phyloP scores from a whole-genome alignment of 2,888 invertebrate species.

The Auanema sp. region DNA sequence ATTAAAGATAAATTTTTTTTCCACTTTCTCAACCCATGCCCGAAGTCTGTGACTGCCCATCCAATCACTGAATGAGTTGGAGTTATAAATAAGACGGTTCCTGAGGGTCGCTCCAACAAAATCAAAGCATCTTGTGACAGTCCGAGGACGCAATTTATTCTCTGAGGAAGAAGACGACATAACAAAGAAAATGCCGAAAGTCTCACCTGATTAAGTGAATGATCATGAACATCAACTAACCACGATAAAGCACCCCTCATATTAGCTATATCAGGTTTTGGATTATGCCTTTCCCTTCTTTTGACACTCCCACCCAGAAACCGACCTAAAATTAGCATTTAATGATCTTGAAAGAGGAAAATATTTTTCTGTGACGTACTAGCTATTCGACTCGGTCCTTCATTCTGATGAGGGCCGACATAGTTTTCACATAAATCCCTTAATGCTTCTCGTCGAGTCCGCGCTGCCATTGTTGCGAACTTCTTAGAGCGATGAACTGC shows the following conservation, averaged over 20 bases:
- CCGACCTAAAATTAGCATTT: constrained; percentile 26
- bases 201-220: constrained; percentile 45
- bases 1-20: not conserved
- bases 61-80: constrained; percentile 81
- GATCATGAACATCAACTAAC: constrained; percentile 67
- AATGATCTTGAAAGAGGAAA: not conserved
- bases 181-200: too few species aligned
- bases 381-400: constrained; percentile 60
- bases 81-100: constrained; percentile 82
- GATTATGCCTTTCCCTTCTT: constrained; percentile 75
- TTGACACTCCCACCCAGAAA: constrained; percentile 63
- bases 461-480: constrained; percentile 92
- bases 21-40: constrained; percentile 23
- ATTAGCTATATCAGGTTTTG: constrained; percentile 72
- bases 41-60: constrained; percentile 68
- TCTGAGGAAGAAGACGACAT: too few species aligned
- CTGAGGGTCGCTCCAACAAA: constrained; percentile 79
- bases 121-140: constrained; percentile 85
- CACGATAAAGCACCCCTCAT: constrained; percentile 66
- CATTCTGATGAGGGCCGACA: constrained; percentile 60
- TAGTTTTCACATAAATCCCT: constrained; percentile 74
- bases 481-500: constrained; percentile 93
- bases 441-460: constrained; percentile 90
- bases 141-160: constrained; percentile 38
- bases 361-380: constrained; percentile 33